Base-by-base conservation (phyloP, 1,140 invertebrate species). In the Periplaneta americana region DNA sequence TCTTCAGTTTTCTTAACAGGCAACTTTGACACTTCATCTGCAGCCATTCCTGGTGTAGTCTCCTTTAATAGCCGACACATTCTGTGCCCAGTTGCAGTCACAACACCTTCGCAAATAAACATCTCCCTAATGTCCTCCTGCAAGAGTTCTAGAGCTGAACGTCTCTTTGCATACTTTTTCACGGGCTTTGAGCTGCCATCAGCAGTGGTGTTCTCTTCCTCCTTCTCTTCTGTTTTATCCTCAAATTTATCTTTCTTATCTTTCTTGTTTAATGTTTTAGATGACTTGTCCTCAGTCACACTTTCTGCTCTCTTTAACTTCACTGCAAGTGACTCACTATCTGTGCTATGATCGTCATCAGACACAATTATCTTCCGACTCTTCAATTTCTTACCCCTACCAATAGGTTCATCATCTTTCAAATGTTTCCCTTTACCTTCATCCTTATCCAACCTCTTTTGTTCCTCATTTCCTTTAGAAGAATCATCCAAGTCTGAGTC, bases 111-210 rank as follows among this genome's bases (percentile, higher is more conserved):
- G 81, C 89, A 89, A 66, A 93, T 92, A 84, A 93, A 93, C 91
- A 93, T 93, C 82, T 93, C 92, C 82, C 91, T 89, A 57, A 94
- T 91, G 84, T 94, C 92, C 82, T 92, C 91, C 74, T 93, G 93
- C 13, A 94, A 87, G 84, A 89, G 88, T 83, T 92, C 89, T 57
- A 94, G 84, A 83, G 93, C 92, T 82, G 87, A 88, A 82, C 86
- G 85, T 75, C 87, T 82, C 75, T 84, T 84, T 80, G 79, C 83
- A n/a, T 77, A 34, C 74, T 78, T 81, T 17, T 32, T 82, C 82
- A 76, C 57, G 74, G 80, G 74, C 82, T 48, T 78, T 34, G 22
- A 9, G 0, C 8, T 18, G 28, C 31, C 36, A 36, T 4, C 15
- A 6, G 33, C 13, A 17, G 18, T 39, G 28, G 11, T 31, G 13